Evolutionary conservation across 2,888 invertebrate species (phyloP).

Genomic region (Parthenolecanium corni): DNA sequence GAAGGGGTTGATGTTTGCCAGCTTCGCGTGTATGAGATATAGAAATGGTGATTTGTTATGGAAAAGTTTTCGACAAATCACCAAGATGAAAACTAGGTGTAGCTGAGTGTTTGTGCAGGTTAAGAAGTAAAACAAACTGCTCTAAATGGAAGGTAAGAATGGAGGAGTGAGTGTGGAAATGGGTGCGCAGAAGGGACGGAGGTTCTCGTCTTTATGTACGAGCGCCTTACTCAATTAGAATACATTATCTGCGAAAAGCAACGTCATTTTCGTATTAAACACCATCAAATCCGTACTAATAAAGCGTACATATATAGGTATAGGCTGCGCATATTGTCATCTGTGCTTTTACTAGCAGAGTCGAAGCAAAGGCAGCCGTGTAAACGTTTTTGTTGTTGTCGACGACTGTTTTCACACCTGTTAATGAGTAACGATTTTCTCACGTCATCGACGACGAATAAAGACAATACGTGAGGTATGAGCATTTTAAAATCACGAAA

Average conservation of each 20-base stretch:
- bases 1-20: no score
- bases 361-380: background rate
- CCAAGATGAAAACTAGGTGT: constrained; percentile 13
- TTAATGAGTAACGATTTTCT: constrained; percentile 16
- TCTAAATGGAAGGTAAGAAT: background rate
- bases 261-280: constrained; percentile 18
- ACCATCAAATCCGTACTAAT: constrained; percentile 16
- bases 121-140: constrained; percentile 17
- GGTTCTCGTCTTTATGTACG: no score
- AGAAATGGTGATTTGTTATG: constrained; percentile 17
- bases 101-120: constrained; percentile 11
- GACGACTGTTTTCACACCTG: constrained; percentile 18
- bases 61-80: constrained; percentile 22
- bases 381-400: background rate
- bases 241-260: constrained; percentile 22
- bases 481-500: no score
- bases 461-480: no score
- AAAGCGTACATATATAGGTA: constrained; percentile 6
- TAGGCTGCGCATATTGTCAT: background rate
- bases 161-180: no score
- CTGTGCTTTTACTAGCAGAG: constrained; percentile 6
- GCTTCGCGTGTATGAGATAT: background rate
- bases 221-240: constrained; percentile 20
- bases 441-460: background rate
- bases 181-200: no score